Percentiles rank a stretch among this genome's conserved stretches.
phyloP scores from a whole-genome alignment of 2,797 vertebrate genomes.

The Myotis vivesi region DNA sequence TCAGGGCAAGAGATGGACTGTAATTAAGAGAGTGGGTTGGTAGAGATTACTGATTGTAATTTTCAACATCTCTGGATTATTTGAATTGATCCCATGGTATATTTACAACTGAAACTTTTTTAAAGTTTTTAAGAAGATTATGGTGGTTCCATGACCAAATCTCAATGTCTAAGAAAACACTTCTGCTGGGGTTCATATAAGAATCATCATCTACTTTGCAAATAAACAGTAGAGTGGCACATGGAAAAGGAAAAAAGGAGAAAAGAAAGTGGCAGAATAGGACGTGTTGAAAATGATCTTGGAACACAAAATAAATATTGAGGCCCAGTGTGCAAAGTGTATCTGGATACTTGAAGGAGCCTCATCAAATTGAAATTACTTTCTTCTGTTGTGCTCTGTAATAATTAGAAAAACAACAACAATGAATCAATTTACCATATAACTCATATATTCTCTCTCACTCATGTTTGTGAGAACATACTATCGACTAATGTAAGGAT shows the following conservation, averaged over 20 bases:
- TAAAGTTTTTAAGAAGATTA: background rate
- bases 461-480: background rate
- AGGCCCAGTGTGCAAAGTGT: background rate
- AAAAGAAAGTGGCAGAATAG: background rate
- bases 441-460: background rate
- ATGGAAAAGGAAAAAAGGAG: background rate
- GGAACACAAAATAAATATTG: background rate
- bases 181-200: background rate
- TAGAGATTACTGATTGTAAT: background rate
- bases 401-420: background rate
- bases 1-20: background rate
- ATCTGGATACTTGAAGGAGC: background rate
- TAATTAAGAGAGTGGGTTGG: background rate
- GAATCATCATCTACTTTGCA: background rate
- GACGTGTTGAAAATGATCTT: background rate
- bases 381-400: background rate
- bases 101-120: background rate
- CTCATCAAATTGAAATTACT: background rate
- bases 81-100: background rate
- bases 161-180: background rate
- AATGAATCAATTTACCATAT: background rate
- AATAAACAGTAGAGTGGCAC: background rate
- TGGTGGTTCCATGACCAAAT: background rate
- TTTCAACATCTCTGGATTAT: conserved; percentile 17
- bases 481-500: background rate